These are phyloP conservation scores for Sylvilagus floridanus DNA, from an alignment of 2,797 vertebrate genomes.

Conservation along the genomic window DNA sequence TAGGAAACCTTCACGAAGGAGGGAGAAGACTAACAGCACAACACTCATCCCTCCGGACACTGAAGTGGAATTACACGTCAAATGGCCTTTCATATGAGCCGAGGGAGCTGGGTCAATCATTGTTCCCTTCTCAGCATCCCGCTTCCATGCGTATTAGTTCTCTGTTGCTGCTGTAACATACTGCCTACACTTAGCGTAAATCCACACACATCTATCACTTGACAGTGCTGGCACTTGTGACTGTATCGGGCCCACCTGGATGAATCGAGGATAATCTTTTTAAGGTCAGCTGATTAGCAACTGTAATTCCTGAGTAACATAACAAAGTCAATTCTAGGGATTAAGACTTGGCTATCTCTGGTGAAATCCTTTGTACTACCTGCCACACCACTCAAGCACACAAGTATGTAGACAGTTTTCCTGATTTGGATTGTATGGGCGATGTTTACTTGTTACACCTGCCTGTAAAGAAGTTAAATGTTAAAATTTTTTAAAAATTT, in stretches of 20 bases:
- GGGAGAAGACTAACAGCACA: not conserved
- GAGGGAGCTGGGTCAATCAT: not conserved
- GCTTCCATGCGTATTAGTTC: not conserved
- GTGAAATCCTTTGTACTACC: not conserved
- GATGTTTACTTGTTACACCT: not conserved
- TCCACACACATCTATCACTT: not conserved
- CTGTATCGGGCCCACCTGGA: not conserved
- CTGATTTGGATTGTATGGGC: not conserved
- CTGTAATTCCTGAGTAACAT: not conserved
- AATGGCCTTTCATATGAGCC: not conserved
- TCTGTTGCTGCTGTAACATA: not conserved
- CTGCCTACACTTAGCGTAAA: not conserved
- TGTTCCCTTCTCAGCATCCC: not conserved
- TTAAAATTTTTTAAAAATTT: not conserved
- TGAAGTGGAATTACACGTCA: not conserved
- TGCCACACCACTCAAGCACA: not conserved
- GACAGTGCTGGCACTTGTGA: not conserved
- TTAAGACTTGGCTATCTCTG: not conserved
- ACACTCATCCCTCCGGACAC: not conserved
- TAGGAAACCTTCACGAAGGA: slow-evolving; percentile 5
- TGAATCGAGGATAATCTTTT: not conserved
- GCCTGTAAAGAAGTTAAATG: not conserved
- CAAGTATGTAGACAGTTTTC: not conserved
- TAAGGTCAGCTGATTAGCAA: not conserved
- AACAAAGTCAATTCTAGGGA: not conserved